These are phyloP conservation scores for Hemichromis elongatus DNA, from an alignment of 2,113 vertebrate genomes.

Conservation along the genomic window DNA sequence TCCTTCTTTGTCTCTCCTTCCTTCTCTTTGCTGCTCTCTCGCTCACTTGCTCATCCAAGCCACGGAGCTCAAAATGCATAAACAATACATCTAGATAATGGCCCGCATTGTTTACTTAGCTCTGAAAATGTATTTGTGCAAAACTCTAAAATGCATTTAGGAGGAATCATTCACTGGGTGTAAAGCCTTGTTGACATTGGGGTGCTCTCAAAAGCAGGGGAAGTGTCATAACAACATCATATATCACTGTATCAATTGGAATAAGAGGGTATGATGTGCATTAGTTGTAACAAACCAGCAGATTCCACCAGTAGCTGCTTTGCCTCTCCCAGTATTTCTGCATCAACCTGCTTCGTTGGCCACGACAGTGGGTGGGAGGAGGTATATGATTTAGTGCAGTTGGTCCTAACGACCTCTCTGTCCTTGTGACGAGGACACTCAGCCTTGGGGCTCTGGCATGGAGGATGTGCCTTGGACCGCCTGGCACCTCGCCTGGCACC, in stretches of 20 bases:
- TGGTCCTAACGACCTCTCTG: slow-evolving; percentile 70
- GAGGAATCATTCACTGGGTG: slow-evolving; percentile 63
- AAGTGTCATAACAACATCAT: slow-evolving; percentile 70
- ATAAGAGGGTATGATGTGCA: slow-evolving; percentile 55
- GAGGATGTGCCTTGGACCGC: slow-evolving; percentile 63
- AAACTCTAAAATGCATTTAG: slow-evolving; percentile 74
- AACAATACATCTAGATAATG: slow-evolving; percentile 74
- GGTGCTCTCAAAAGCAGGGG: slow-evolving; percentile 48
- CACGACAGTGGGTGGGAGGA: slow-evolving; percentile 52
- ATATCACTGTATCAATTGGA: slow-evolving; percentile 61
- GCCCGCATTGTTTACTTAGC: slow-evolving; percentile 71
- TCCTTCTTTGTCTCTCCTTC: slow-evolving; percentile 36
- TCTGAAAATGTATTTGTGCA: slow-evolving; percentile 69
- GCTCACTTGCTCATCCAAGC: slow-evolving; percentile 40
- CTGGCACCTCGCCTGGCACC: slow-evolving; percentile 72
- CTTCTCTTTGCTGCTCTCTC: background rate
- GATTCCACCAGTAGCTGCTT: slow-evolving; percentile 25
- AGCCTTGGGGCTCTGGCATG: slow-evolving; percentile 72
- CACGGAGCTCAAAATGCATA: slow-evolving; percentile 54
- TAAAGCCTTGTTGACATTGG: slow-evolving; percentile 60
- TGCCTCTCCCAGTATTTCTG: slow-evolving; percentile 27
- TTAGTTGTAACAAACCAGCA: slow-evolving; percentile 34
- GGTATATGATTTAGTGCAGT: slow-evolving; percentile 67
- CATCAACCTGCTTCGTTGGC: slow-evolving; percentile 59
- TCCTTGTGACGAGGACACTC: slow-evolving; percentile 69